These are phyloP conservation scores for Poeciliopsis paucimaculata DNA, from an alignment of 2,797 vertebrate genomes.

Conservation along the genomic window DNA sequence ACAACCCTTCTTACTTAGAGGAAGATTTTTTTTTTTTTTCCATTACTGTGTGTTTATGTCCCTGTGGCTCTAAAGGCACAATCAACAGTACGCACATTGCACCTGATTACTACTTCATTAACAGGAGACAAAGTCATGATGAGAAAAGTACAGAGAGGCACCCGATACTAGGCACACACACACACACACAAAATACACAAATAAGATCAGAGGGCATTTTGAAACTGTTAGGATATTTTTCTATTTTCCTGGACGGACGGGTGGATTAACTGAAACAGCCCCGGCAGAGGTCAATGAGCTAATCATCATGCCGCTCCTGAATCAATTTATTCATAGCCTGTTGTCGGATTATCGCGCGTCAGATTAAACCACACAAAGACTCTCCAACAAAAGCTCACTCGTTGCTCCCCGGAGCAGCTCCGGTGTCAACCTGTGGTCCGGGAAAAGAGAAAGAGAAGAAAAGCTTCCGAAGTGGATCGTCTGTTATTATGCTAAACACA, in stretches of 20 bases:
- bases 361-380: conserved; percentile 39
- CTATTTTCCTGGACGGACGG: neutral
- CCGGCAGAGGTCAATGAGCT: conserved; percentile 2
- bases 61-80: conserved; percentile 41
- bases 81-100: conserved; percentile 36
- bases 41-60: conserved; percentile 50
- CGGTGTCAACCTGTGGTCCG: conserved; percentile 18
- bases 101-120: conserved; percentile 66
- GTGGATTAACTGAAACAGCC: neutral
- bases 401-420: conserved; percentile 11
- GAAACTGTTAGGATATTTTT: neutral
- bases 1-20: conserved; percentile 41
- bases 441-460: neutral
- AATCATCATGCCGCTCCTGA: conserved; percentile 3
- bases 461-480: conserved; percentile 28
- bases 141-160: conserved; percentile 21
- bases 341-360: conserved; percentile 21
- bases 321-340: conserved; percentile 13
- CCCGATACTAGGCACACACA: neutral
- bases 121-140: conserved; percentile 36
- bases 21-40: conserved; percentile 39
- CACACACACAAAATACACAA: neutral
- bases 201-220: neutral
- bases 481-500: conserved; percentile 63
- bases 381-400: conserved; percentile 18